Base-by-base conservation (phyloP, 1,140 invertebrate genomes). In the Mizuhopecten yessoensis region DNA sequence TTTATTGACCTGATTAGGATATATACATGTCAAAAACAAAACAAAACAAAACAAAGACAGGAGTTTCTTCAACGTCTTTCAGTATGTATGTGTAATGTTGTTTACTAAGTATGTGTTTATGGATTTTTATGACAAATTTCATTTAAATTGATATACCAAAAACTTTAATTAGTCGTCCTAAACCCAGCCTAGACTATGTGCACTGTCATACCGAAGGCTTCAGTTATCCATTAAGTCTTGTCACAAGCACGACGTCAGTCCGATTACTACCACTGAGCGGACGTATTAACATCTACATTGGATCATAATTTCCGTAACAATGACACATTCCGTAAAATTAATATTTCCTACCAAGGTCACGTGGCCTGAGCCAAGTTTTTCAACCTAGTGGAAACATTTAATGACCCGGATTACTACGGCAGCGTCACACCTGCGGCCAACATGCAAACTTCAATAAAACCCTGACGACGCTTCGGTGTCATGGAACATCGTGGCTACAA, bases 351-450 rank as follows among this genome's bases (percentile, higher is more conserved):
- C 57, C 23, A 75, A 75, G n/a, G 57, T 75, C 57, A 75, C 57
- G 57, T 75, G 57, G 57, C 57, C 57, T 17, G 11, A 29, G 57
- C 23, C 57, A 75, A 75, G 57, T n/a, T 75, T 75, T 75, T 75
- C 57, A 75, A 75, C 57, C 57, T 75, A n/a, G 23, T 75, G 57
- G 57, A 75, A 75, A 29, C 57, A 75, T 75, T 75, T 75, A 75
- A 75, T 75, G 57, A 29, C 57, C 57, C 23, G n/a, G 57, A 75
- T 75, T 75, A 75, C 57, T 29, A 75, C 57, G 23, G 57, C n/a
- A 75, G 57, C 57, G 57, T 11, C 57, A 75, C 57, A 75, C 57
- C 57, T 75, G 57, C 57, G 57, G 57, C 57, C 23, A 75, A 75
- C 57, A n/a, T 29, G 57, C n/a, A n/a, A 75, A n/a, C n/a, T n/a